phyloP scores from a whole-genome alignment of 2,888 invertebrate genomes.

The Notocelia uddmanniana region DNA sequence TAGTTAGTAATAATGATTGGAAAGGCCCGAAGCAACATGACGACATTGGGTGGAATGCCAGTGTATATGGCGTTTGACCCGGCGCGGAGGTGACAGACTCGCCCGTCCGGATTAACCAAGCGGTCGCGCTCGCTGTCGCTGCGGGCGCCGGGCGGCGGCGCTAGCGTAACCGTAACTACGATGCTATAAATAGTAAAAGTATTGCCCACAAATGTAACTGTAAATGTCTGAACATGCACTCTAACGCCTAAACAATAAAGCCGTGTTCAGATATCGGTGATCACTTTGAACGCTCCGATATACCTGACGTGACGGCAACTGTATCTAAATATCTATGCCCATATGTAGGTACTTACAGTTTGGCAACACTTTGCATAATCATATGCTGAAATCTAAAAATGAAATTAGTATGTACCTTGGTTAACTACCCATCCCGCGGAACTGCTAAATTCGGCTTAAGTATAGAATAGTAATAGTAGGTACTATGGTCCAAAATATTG shows the following conservation, averaged over 20 bases:
- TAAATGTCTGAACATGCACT: too few species aligned
- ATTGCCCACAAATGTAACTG: too few species aligned
- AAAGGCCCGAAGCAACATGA: slow-evolving; percentile 44
- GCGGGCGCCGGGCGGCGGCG: not conserved
- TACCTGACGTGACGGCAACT: too few species aligned
- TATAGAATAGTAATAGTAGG: too few species aligned
- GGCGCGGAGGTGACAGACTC: slow-evolving; percentile 31
- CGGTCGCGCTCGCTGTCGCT: not conserved
- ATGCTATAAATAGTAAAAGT: slow-evolving; percentile 1
- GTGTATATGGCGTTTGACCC: slow-evolving; percentile 41
- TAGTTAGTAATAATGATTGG: slow-evolving; percentile 32
- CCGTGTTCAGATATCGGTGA: too few species aligned
- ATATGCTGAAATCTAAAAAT: not conserved
- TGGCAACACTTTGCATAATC: not conserved
- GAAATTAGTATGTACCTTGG: not conserved
- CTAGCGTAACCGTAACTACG: not conserved
- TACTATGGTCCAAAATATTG: too few species aligned
- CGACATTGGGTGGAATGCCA: slow-evolving; percentile 55
- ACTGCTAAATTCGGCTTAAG: too few species aligned
- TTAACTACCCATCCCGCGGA: too few species aligned
- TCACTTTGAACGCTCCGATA: too few species aligned
- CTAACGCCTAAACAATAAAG: too few species aligned
- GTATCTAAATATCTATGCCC: not conserved
- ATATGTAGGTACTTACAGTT: not conserved
- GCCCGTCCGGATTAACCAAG: slow-evolving; percentile 28